Conservation (phyloP, 2,113 vertebrate species). For the Microtus pennsylvanicus region DNA sequence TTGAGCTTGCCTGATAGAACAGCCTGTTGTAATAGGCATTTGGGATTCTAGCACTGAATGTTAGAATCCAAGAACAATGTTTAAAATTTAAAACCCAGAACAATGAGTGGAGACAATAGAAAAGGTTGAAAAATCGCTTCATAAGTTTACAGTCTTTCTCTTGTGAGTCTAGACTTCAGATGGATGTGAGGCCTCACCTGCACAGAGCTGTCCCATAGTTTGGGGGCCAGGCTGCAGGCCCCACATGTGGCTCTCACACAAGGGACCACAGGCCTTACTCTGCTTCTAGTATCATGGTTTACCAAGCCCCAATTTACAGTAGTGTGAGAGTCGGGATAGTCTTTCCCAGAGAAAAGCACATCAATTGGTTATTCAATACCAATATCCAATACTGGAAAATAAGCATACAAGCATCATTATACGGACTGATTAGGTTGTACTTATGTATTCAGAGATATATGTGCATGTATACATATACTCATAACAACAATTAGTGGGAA, state of each 20-base stretch:
- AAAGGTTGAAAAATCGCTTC: background rate
- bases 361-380: background rate
- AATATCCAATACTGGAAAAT: background rate
- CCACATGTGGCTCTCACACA: background rate
- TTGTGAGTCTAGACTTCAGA: background rate
- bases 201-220: background rate
- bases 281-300: background rate
- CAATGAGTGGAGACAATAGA: background rate
- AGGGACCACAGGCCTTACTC: background rate
- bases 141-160: background rate
- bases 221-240: background rate
- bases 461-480: background rate
- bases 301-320: background rate
- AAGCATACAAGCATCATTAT: background rate
- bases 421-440: background rate
- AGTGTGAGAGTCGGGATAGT: background rate
- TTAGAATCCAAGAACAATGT: background rate
- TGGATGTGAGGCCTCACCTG: background rate
- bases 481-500: background rate
- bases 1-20: background rate
- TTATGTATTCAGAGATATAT: background rate
- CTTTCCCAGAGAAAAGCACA: background rate
- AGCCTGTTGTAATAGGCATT: background rate
- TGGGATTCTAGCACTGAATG: background rate
- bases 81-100: constrained; percentile 23